Evolutionary conservation across 1,140 invertebrate species (phyloP), one percentile per base, ranked within the genome.

Genomic region (Brachionus paranguensis): DNA sequence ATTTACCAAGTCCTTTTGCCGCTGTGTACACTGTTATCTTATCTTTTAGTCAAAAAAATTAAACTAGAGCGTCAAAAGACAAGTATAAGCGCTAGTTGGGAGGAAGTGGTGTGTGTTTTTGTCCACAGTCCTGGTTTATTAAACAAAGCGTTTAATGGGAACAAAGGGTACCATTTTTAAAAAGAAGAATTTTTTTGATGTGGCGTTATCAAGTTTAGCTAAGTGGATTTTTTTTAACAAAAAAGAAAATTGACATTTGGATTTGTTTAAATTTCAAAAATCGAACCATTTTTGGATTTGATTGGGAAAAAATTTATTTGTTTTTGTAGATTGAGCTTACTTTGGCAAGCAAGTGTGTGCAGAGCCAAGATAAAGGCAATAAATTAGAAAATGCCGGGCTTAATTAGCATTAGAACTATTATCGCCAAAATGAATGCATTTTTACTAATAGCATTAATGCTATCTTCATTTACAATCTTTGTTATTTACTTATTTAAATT

Each of bases 401-500:
- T 53, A 53, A 53, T 53, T 53, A 53, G 47, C 47, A 53, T 53
- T 37, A 53, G 47, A 53, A 53, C 47, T 53, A 53, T 53, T 53
- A 53, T 53, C 47, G 47, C 47, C 17, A 53, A 53, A 53, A 53
- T 53, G 47, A 14, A 53, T 53, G 14, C 47, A 53, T 53, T 53
- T 50, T 53, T 37, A 14, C 20, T 65, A 65, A 27, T 65, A 65
- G 60, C 29, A 65, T 74, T 74, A 74, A 74, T 74, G 70, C 43
- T 74, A 74, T 74, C 70, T 45, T 72, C 33, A 70, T 70, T 70
- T 74, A 17, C 43, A 74, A 74, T 74, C 70, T 74, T 45, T 74
- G 70, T 74, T 74, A 74, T 74, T 74, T 74, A 74, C 70, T 74
- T 74, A 74, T 74, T 74, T 74, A 74, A 74, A 74, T 74, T 74